Evolutionary conservation across 2,888 invertebrate species (phyloP).

Genomic region (Netelia melanura): DNA sequence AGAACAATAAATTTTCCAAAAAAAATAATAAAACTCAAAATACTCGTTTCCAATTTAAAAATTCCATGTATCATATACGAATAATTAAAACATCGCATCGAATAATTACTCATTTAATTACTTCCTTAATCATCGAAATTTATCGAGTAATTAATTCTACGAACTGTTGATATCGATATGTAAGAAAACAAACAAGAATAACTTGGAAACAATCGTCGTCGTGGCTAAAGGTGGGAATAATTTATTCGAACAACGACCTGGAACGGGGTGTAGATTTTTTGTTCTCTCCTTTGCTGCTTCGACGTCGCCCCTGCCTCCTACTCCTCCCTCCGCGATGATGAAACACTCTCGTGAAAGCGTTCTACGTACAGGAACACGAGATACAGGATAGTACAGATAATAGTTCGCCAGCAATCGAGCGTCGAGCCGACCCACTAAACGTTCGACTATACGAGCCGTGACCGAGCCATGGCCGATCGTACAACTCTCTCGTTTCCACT

Average conservation of each 20-base stretch:
- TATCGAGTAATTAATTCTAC: neutral
- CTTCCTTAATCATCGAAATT: neutral
- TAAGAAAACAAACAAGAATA: neutral
- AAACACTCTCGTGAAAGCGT: slow-evolving; percentile 62
- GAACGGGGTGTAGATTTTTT: slow-evolving; percentile 19
- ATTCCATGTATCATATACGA: neutral
- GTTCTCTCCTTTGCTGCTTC: slow-evolving; percentile 1
- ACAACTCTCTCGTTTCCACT: slow-evolving; percentile 33
- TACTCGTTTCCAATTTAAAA: neutral
- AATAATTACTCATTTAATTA: neutral
- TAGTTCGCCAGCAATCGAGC: slow-evolving; percentile 20
- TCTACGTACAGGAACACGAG: slow-evolving; percentile 32
- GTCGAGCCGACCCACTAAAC: slow-evolving; percentile 52
- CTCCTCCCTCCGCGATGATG: slow-evolving; percentile 42
- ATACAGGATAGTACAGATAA: slow-evolving; percentile 26
- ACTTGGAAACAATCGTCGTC: neutral
- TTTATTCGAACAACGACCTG: slow-evolving; percentile 14
- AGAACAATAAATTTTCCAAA: neutral
- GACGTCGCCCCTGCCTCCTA: neutral
- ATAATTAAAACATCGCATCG: neutral
- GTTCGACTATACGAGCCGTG: slow-evolving; percentile 59
- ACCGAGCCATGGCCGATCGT: slow-evolving; percentile 47
- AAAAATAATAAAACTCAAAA: neutral
- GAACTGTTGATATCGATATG: neutral
- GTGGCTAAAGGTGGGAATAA: slow-evolving; percentile 24